Percentiles rank a stretch among this genome's conserved stretches.
These are phyloP conservation scores for Nesidiocoris tenuis DNA, from an alignment of 2,888 invertebrate species.

Conservation along the genomic window DNA sequence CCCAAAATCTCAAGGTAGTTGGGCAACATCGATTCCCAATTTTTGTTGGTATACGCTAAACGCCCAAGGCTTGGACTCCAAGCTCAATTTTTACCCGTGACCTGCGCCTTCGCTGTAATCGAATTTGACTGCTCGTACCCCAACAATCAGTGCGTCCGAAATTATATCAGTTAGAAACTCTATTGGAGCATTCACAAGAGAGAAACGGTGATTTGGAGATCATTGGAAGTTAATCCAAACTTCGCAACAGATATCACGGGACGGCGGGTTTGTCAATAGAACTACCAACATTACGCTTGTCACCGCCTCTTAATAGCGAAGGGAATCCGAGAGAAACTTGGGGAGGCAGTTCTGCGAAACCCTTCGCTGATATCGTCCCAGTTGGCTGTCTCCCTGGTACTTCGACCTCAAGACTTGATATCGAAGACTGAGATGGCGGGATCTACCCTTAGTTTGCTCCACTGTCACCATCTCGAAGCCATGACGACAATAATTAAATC, in stretches of 20 bases:
- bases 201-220: not conserved
- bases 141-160: too few species aligned
- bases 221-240: not conserved
- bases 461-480: not conserved
- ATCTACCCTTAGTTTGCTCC: not conserved
- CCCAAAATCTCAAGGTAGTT: too few species aligned
- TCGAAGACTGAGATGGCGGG: not conserved
- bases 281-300: not conserved
- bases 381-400: not conserved
- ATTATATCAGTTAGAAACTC: too few species aligned
- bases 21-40: too few species aligned
- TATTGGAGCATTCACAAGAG: too few species aligned
- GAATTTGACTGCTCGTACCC: too few species aligned
- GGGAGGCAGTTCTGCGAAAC: not conserved
- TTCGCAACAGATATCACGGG: not conserved
- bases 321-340: not conserved
- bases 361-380: not conserved
- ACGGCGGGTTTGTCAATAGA: not conserved
- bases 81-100: too few species aligned
- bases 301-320: not conserved
- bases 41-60: too few species aligned
- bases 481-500: not conserved
- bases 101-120: too few species aligned
- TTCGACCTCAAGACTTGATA: not conserved
- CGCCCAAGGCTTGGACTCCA: too few species aligned